Evolutionary conservation across 2,113 vertebrate species (phyloP), one percentile per base, ranked within the genome.

Genomic region (Eidolon helvum): DNA sequence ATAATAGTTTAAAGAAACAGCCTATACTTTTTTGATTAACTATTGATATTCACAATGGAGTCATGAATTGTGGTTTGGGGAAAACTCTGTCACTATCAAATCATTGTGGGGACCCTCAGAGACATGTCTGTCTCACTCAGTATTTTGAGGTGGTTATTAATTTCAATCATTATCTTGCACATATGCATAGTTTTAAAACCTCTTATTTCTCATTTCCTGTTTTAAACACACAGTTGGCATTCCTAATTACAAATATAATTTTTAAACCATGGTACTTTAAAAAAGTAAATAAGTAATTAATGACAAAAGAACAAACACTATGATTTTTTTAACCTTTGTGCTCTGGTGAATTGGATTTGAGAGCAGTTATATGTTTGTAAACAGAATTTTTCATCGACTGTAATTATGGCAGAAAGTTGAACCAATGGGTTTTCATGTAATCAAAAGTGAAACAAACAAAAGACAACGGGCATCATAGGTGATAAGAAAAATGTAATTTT

Each of bases 1-100:
- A 18, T 65, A 87, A 18, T 69, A 87, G 66, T 95, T 95, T 96
- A 88, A 83, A 83, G 30, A 90, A 68, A 19, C 10, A 86, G 66
- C 24, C n/a, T 69, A 33, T 79, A 21, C 24, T 50, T 33, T 90
- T 82, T 71, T 65, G 71, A 55, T 88, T 45, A 89, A 72, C 26
- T 77, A 1, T 50, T 91, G 45, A 40, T 87, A 1, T 84, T 94
- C 65, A 78, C 40, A 11, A 0, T 65, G 53, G 71, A n/a, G 50
- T 45, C 63, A 45, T 96, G 84, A 43, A 53, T 18, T 74, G 50
- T 96, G 40, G 93, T 53, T 33, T 22, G 40, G 26, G 65, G 71
- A 72, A 55, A 85, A 66, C 77, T 19, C 48, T 96, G 30, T 65
- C 53, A 59, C 59, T 69, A 3, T 43, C 66, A 71, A 1, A 30